These are phyloP conservation scores for Solenopsis invicta DNA, from an alignment of 1,140 invertebrate genomes.

Conservation along the genomic window DNA sequence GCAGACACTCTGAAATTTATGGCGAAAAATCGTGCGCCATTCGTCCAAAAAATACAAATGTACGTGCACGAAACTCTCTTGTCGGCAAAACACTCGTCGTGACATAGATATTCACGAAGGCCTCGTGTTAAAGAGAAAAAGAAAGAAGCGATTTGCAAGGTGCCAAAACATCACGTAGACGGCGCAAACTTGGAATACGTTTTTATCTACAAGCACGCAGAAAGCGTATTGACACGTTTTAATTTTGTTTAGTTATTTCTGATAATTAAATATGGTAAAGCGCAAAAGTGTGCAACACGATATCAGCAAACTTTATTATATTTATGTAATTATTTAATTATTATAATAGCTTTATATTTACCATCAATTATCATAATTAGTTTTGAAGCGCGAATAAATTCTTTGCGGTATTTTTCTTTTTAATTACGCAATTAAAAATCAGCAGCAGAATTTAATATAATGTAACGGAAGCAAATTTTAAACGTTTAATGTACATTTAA, in stretches of 20 bases:
- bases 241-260: neutral
- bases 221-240: conserved; percentile 9
- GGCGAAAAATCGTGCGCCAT: neutral
- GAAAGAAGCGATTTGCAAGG: conserved; percentile 15
- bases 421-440: neutral
- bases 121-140: neutral
- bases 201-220: neutral
- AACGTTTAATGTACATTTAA: too few species aligned
- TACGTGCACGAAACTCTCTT: conserved; percentile 9
- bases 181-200: conserved; percentile 5
- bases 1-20: neutral
- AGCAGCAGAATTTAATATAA: too few species aligned
- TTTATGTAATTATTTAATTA: neutral
- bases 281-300: neutral
- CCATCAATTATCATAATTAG: neutral
- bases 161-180: conserved; percentile 58
- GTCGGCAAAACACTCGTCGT: conserved; percentile 14
- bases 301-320: neutral
- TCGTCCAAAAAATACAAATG: conserved; percentile 4
- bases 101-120: conserved; percentile 44
- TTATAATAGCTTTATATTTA: neutral
- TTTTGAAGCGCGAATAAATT: neutral
- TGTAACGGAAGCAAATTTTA: too few species aligned
- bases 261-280: neutral
- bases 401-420: neutral